Evolutionary conservation across 2,797 vertebrate species (phyloP), one percentile per base, ranked within the genome.

Genomic region (Echeneis naucrates): DNA sequence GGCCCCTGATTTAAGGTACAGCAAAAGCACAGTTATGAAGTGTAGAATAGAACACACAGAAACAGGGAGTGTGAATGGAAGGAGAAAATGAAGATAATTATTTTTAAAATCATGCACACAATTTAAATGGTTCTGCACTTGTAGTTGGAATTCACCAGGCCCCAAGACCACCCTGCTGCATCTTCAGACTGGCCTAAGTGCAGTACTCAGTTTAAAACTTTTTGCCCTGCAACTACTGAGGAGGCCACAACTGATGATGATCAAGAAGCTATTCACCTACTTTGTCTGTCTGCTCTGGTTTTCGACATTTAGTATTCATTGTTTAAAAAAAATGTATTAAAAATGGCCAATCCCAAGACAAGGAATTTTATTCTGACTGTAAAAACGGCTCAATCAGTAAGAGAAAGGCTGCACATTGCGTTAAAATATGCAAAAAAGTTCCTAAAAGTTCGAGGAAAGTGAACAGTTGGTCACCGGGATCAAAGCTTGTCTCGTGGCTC

Each of bases 1-100:
- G 82, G 85, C 72, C 79, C 44, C n/a, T 75, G 87, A 92, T 91
- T 92, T 76, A 83, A 89, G 89, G 87, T 92, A 90, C 90, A 84
- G 87, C 54, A 69, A 82, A 88, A 86, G 89, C 90, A 83, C 74
- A 88, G 92, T 91, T 90, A 84, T 84, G 35, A 51, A 42, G 68
- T 78, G 66, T 75, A 77, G 50, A 84, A 68, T 21, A 76, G 50
- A 65, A 54, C 27, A 78, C 40, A 55, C 5, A 38, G 55, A 64
- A 24, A 68, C 38, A 57, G 35, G n/a, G n/a, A 74, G 63, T 38
- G 30, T 27, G 66, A 2, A 59, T 58, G 42, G 72, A 79, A 52
- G 57, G 42, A 64, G 58, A 56, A 66, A 24, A 24, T 27, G 16
- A 5, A 44, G 26, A 67, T 24, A 27, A n/a, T n/a, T n/a, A n/a